phyloP scores from a whole-genome alignment of 2,113 vertebrate genomes.

The Boulengeromyrus knoepffleri region DNA sequence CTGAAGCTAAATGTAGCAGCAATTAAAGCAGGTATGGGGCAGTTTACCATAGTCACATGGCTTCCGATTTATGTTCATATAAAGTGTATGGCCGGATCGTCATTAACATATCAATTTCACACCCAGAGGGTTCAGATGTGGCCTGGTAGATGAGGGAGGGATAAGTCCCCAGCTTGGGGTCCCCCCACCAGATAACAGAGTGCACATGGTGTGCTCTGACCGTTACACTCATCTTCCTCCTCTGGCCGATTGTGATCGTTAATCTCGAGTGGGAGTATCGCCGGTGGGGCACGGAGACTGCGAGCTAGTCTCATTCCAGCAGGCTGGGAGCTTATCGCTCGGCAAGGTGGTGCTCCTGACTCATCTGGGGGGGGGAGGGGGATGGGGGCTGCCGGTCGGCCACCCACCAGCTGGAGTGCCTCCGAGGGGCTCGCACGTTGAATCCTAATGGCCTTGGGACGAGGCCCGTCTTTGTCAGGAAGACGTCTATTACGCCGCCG shows the following conservation, averaged over 20 bases:
- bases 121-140: neutral
- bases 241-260: slow-evolving; percentile 5
- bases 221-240: neutral
- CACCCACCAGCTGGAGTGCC: neutral
- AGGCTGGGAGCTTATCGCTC: neutral
- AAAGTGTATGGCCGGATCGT: neutral
- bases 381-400: neutral
- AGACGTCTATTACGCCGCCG: slow-evolving; percentile 15
- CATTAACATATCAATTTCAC: slow-evolving; percentile 6
- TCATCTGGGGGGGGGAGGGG: neutral
- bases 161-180: neutral
- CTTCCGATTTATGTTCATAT: neutral
- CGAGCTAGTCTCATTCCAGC: neutral
- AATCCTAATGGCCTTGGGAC: slow-evolving; percentile 8
- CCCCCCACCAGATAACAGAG: neutral
- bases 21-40: neutral
- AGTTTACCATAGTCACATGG: neutral
- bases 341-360: neutral
- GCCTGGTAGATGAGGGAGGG: neutral
- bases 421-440: neutral
- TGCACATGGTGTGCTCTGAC: neutral
- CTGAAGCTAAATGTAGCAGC: neutral
- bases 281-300: neutral
- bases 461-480: neutral
- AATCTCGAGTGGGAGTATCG: neutral